Conservation (phyloP, 2,888 invertebrate genomes). For the Dryococelus australis region DNA sequence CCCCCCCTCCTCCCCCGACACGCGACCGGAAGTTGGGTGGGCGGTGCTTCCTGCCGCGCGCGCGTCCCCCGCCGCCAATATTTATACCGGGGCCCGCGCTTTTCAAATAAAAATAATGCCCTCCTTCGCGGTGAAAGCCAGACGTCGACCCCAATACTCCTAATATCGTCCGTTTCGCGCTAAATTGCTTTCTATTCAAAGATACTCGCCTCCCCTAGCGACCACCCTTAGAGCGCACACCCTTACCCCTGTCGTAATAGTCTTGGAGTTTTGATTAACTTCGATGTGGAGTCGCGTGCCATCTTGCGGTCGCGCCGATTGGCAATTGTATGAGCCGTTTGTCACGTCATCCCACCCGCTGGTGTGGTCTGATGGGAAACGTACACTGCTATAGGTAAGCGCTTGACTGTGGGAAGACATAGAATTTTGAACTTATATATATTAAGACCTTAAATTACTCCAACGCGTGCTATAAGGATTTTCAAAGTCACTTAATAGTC, state of each 20-base stretch:
- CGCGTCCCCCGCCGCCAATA: neutral
- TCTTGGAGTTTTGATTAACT: neutral
- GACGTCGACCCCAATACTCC: neutral
- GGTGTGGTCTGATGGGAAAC: neutral
- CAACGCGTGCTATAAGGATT: too few relatives aligned
- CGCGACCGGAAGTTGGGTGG: neutral
- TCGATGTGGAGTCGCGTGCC: neutral
- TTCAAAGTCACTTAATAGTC: too few relatives aligned
- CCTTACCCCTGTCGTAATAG: neutral
- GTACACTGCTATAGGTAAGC: too few relatives aligned
- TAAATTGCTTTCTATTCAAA: constrained; percentile 8
- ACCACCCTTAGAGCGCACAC: neutral
- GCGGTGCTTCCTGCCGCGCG: neutral
- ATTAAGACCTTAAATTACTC: too few relatives aligned
- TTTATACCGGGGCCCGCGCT: neutral
- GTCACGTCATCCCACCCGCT: neutral
- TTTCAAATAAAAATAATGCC: neutral
- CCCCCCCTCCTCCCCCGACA: neutral
- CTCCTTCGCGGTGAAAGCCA: neutral
- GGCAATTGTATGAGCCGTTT: neutral
- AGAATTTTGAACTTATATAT: too few relatives aligned
- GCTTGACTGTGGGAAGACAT: too few relatives aligned
- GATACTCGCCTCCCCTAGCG: neutral
- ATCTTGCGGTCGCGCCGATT: neutral
- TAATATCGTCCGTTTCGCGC: neutral